Percentiles rank a stretch among this genome's conserved stretches.
Conservation (phyloP, 1,140 invertebrate genomes). For the Tribolium castaneum region DNA sequence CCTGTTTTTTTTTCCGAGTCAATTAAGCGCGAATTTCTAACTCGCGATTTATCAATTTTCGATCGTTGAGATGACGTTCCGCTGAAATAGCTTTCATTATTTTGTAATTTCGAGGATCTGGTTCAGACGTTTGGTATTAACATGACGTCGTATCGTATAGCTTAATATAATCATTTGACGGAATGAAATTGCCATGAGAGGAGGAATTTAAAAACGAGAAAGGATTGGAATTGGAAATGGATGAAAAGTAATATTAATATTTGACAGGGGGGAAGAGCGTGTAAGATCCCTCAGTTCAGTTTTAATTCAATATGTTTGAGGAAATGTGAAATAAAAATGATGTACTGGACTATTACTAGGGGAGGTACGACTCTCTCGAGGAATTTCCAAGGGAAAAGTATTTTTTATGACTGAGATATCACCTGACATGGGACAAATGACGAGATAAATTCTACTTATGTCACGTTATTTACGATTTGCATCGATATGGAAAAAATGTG, state of each 20-base stretch:
- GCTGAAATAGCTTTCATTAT: conserved; percentile 25
- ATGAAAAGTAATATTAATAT: neutral
- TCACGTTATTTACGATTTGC: neutral
- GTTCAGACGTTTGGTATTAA: conserved; percentile 22
- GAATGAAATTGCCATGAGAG: neutral
- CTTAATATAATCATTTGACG: conserved; percentile 20
- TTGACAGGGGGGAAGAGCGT: neutral
- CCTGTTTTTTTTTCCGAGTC: neutral
- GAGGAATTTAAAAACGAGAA: neutral
- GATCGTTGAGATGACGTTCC: conserved; percentile 14
- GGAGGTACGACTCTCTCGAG: conserved; percentile 1
- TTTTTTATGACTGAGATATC: neutral
- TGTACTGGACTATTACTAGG: neutral
- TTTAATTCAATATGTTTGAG: conserved; percentile 6
- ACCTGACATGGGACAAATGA: neutral
- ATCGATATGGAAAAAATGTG: neutral
- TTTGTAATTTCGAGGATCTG: conserved; percentile 22
- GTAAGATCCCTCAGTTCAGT: neutral
- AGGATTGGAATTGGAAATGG: neutral
- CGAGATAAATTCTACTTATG: neutral
- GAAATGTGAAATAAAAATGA: conserved; percentile 14
- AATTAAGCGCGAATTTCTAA: neutral
- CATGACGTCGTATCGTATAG: neutral
- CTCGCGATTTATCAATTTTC: conserved; percentile 17
- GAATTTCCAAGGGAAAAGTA: neutral